Evolutionary conservation across 2,888 invertebrate genomes (phyloP).

Genomic region (Drosophila mimetica): DNA sequence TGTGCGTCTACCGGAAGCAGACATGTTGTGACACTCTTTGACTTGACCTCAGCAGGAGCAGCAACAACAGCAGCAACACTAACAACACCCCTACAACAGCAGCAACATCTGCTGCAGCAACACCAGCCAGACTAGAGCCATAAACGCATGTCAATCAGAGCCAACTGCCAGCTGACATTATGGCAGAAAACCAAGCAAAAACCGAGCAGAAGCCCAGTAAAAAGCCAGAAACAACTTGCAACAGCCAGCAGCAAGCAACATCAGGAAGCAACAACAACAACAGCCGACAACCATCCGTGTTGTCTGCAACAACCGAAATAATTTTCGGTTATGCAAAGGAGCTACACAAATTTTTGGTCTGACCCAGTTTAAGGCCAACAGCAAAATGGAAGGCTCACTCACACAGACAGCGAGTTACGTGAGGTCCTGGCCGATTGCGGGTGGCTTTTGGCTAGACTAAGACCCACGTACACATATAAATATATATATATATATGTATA

Average conservation of each 20-base stretch:
- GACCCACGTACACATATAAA: slow-evolving; percentile 36
- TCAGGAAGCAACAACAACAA: slow-evolving; percentile 14
- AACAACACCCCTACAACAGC: neutral
- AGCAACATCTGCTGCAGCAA: slow-evolving; percentile 18
- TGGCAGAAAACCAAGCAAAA: slow-evolving; percentile 45
- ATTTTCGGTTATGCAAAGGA: slow-evolving; percentile 77
- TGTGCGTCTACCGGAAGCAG: slow-evolving; percentile 77
- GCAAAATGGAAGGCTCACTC: slow-evolving; percentile 27
- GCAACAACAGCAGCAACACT: slow-evolving; percentile 11
- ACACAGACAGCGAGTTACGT: slow-evolving; percentile 39
- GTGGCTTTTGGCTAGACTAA: slow-evolving; percentile 50
- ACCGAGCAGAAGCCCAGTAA: neutral
- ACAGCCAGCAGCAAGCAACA: neutral
- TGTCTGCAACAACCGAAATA: slow-evolving; percentile 70
- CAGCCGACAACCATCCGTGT: slow-evolving; percentile 37
- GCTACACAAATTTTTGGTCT: slow-evolving; percentile 44
- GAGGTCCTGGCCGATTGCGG: slow-evolving; percentile 46
- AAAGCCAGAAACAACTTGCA: slow-evolving; percentile 10
- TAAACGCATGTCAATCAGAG: slow-evolving; percentile 75
- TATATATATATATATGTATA: slow-evolving; percentile 13
- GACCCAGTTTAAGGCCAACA: slow-evolving; percentile 51
- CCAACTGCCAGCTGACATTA: slow-evolving; percentile 77
- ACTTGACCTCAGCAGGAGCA: slow-evolving; percentile 71
- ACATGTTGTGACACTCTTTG: slow-evolving; percentile 81
- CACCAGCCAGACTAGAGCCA: slow-evolving; percentile 16